These are phyloP conservation scores for Zaprionus lachaisei DNA, from an alignment of 1,140 invertebrate genomes.

Conservation along the genomic window DNA sequence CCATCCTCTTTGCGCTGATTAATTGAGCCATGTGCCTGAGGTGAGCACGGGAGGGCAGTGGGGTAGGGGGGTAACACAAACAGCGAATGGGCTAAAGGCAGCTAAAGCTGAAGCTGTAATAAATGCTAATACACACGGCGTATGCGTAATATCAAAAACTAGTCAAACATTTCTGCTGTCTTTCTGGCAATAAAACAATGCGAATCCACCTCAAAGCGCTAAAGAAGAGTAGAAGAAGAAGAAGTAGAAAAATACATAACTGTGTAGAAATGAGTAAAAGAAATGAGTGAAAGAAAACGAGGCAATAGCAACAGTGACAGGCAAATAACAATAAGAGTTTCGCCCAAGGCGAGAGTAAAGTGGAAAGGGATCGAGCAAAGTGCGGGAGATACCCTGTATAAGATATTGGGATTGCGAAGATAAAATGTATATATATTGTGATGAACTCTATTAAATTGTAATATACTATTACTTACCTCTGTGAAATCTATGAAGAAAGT, in stretches of 20 bases:
- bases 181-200: constrained; percentile 32
- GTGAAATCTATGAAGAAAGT: too few species aligned
- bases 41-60: not conserved
- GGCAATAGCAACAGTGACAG: constrained; percentile 20
- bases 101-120: constrained; percentile 13
- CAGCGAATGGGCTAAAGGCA: not conserved
- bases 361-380: not conserved
- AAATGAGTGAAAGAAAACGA: not conserved
- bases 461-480: too few species aligned
- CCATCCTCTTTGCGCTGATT: constrained; percentile 66
- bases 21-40: constrained; percentile 73
- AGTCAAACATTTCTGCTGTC: constrained; percentile 23
- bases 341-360: not conserved
- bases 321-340: constrained; percentile 48
- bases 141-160: constrained; percentile 60
- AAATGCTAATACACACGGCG: constrained; percentile 58
- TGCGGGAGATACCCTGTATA: not conserved
- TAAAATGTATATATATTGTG: not conserved
- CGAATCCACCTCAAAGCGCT: constrained; percentile 26
- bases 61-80: not conserved
- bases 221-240: not conserved
- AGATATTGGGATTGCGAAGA: not conserved
- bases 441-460: too few species aligned
- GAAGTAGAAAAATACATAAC: not conserved
- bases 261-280: not conserved